Percentiles rank a stretch among this genome's conserved stretches.
These are phyloP conservation scores for Sapajus apella DNA, from an alignment of 2,113 vertebrate species.

Conservation along the genomic window DNA sequence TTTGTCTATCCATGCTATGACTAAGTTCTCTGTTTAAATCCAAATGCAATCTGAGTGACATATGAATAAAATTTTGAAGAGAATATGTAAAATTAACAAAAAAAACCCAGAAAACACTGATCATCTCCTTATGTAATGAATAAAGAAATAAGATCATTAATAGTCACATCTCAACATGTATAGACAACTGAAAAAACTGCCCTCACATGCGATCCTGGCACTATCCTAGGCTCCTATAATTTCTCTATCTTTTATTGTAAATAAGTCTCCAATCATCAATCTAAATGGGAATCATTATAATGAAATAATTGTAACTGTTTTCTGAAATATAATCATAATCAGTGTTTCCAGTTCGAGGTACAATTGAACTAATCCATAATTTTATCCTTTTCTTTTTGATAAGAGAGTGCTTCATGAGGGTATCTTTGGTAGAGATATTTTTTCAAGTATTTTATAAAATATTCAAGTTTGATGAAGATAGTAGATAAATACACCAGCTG, in stretches of 20 bases:
- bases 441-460: slow-evolving; percentile 31
- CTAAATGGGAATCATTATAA: slow-evolving; percentile 19
- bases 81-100: slow-evolving; percentile 21
- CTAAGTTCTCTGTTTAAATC: not conserved
- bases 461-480: not conserved
- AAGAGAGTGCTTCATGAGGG: not conserved
- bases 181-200: not conserved
- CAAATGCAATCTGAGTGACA: not conserved
- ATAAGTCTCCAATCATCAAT: not conserved
- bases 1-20: not conserved
- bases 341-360: slow-evolving; percentile 27
- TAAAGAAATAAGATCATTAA: not conserved
- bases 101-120: not conserved
- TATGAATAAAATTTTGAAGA: slow-evolving; percentile 30
- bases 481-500: not conserved
- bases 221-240: not conserved
- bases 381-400: slow-evolving; percentile 2
- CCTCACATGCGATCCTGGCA: not conserved
- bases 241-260: slow-evolving; percentile 24
- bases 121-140: not conserved
- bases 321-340: slow-evolving; percentile 19
- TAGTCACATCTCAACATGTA: not conserved
- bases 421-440: slow-evolving; percentile 5
- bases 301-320: slow-evolving; percentile 28
- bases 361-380: not conserved